phyloP scores from a whole-genome alignment of 2,113 vertebrate species.

The Triplophysa dalaica region DNA sequence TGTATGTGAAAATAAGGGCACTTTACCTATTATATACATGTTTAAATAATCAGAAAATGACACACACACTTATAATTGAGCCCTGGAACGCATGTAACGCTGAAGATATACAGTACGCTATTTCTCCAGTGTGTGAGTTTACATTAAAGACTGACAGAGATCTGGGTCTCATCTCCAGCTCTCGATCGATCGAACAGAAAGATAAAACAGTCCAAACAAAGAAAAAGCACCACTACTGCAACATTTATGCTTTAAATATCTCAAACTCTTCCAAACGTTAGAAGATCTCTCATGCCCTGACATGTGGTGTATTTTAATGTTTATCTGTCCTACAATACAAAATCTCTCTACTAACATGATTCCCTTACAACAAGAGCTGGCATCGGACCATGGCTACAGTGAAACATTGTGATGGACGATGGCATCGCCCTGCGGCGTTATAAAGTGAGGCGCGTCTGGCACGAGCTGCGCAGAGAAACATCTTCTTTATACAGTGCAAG shows the following conservation, averaged over 20 bases:
- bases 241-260: conserved; percentile 56
- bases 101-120: no score
- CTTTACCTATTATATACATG: conserved; percentile 15
- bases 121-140: conserved; percentile 29
- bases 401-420: no score
- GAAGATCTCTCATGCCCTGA: conserved; percentile 25
- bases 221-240: conserved; percentile 40
- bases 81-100: no score
- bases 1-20: not conserved
- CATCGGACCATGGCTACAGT: no score
- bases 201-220: conserved; percentile 47
- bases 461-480: no score
- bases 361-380: no score
- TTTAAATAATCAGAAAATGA: not conserved
- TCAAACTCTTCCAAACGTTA: conserved; percentile 49
- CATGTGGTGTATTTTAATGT: conserved; percentile 48
- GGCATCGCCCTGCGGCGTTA: no score
- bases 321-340: conserved; percentile 45
- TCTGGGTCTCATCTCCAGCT: not conserved
- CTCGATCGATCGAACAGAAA: conserved; percentile 46
- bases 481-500: no score
- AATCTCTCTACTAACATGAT: conserved; percentile 18
- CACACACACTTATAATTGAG: not conserved
- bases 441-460: no score
- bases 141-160: conserved; percentile 39